Evolutionary conservation across 2,888 invertebrate genomes (phyloP).

Genomic region (Aleiodes leptofemur): DNA sequence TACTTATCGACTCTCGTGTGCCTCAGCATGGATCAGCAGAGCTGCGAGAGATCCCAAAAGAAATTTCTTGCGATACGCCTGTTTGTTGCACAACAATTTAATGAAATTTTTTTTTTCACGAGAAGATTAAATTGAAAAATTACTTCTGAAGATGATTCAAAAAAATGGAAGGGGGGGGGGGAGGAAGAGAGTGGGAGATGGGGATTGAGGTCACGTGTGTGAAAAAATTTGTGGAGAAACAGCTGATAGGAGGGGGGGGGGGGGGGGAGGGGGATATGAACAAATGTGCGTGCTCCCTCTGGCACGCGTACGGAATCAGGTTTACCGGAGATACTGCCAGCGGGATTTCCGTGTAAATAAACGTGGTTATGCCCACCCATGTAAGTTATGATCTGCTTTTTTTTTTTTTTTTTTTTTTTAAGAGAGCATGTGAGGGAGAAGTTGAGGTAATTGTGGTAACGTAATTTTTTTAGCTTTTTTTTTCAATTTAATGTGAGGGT

Average conservation of each 20-base stretch:
- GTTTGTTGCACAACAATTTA: constrained; percentile 25
- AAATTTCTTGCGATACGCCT: constrained; percentile 6
- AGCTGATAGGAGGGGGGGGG: neutral
- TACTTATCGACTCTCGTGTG: constrained; percentile 29
- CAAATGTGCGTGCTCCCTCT: neutral
- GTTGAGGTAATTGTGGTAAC: constrained; percentile 8
- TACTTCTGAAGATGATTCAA: neutral
- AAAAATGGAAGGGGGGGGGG: too few species aligned
- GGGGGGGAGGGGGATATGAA: constrained; percentile 2
- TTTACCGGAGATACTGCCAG: constrained; percentile 1
- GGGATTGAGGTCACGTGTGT: constrained; percentile 16
- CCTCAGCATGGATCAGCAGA: constrained; percentile 2
- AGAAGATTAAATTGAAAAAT: neutral
- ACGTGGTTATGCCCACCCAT: neutral
- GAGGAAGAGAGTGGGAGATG: neutral
- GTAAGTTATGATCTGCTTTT: neutral
- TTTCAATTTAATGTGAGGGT: too few species aligned
- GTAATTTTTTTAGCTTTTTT: too few species aligned
- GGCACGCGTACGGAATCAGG: constrained; percentile 31
- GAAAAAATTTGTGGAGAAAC: neutral
- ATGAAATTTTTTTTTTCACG: neutral
- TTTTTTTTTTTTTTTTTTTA: neutral
- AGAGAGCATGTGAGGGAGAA: neutral
- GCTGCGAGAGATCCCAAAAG: constrained; percentile 16
- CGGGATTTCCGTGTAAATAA: constrained; percentile 27